Percentiles rank a stretch among this genome's conserved stretches.
Evolutionary conservation across 1,140 invertebrate species (phyloP).

Genomic region (Geopemphigus sp.): DNA sequence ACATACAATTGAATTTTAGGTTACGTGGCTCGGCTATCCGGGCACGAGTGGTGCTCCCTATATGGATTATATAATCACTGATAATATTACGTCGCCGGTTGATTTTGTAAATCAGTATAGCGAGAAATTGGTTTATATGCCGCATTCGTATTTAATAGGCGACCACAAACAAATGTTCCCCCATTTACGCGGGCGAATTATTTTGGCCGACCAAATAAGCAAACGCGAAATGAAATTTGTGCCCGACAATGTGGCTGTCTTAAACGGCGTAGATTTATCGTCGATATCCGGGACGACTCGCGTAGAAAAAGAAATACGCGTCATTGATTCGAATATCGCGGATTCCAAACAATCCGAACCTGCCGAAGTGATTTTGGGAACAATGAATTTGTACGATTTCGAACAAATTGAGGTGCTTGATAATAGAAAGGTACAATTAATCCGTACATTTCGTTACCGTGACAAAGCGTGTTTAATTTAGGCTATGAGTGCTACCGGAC

Average conservation of each 20-base stretch:
- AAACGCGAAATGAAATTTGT: constrained; percentile 55
- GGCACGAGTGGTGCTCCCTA: constrained; percentile 96
- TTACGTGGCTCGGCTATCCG: constrained; percentile 99
- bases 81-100: constrained; percentile 87
- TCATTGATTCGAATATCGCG: constrained; percentile 60
- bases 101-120: constrained; percentile 86
- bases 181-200: constrained; percentile 86
- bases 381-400: constrained; percentile 89
- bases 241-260: constrained; percentile 84
- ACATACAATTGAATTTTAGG: constrained; percentile 57
- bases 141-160: constrained; percentile 97
- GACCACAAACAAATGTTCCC: constrained; percentile 99
- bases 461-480: constrained; percentile 37
- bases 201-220: constrained; percentile 69
- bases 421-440: too few species aligned
- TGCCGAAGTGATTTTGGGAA: constrained; percentile 87
- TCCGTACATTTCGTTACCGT: background rate
- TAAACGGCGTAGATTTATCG: constrained; percentile 92
- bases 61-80: constrained; percentile 99
- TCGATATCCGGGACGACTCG: constrained; percentile 87
- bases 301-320: constrained; percentile 73
- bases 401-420: constrained; percentile 83
- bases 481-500: constrained; percentile 85
- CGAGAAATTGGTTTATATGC: constrained; percentile 98
- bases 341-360: constrained; percentile 61